Percentiles rank a stretch among this genome's conserved stretches.
Evolutionary conservation across 2,888 invertebrate genomes (phyloP).

Genomic region (Polyommatus icarus): DNA sequence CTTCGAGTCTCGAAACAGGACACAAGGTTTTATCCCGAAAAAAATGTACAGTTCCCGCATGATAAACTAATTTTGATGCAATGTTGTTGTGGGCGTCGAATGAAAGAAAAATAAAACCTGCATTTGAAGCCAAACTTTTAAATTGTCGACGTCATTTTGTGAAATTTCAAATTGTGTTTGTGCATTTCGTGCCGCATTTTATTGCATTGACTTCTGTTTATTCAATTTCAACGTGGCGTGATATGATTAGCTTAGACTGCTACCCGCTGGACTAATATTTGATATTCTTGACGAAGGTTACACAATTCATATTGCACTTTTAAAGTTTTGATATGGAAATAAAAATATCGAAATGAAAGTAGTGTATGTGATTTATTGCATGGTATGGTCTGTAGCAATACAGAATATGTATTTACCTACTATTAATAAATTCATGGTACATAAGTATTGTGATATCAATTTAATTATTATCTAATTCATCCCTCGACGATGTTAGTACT

Average conservation of each 20-base stretch:
- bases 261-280: background rate
- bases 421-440: too few species aligned
- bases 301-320: background rate
- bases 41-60: too few species aligned
- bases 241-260: background rate
- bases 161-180: slow-evolving; percentile 2
- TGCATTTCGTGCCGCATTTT: slow-evolving; percentile 2
- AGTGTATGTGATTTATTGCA: too few species aligned
- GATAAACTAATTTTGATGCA: background rate
- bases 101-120: background rate
- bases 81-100: background rate
- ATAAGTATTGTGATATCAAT: too few species aligned
- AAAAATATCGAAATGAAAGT: too few species aligned
- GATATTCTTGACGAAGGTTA: background rate
- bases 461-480: too few species aligned
- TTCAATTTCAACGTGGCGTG: background rate
- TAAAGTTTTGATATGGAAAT: background rate
- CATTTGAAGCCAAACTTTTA: background rate
- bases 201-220: background rate
- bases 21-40: too few species aligned
- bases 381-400: too few species aligned
- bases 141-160: background rate
- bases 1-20: too few species aligned
- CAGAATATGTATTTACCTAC: too few species aligned
- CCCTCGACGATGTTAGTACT: too few species aligned